Evolutionary conservation across 1,140 invertebrate species (phyloP).

Genomic region (Pseudomyrmex cubaensis): DNA sequence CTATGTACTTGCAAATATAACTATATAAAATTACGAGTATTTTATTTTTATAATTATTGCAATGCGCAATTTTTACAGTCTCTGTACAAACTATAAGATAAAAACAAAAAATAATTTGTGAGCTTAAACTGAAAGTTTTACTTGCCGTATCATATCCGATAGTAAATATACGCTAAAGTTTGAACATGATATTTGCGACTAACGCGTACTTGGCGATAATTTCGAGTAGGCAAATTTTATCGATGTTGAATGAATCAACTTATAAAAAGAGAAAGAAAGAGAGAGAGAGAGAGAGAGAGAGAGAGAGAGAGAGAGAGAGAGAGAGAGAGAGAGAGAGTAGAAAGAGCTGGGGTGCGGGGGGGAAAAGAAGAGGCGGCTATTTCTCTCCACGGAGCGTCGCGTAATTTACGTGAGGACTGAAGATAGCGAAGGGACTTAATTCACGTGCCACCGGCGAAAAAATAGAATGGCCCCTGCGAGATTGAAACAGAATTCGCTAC

Average conservation of each 20-base stretch:
- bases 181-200: constrained; percentile 4
- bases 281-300: too few relatives aligned
- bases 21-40: background rate
- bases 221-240: constrained; percentile 72
- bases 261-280: constrained; percentile 64
- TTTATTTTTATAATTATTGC: background rate
- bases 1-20: too few relatives aligned
- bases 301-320: too few relatives aligned
- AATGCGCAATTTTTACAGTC: background rate
- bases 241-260: constrained; percentile 70
- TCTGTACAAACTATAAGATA: too few relatives aligned
- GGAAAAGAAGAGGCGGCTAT: constrained; percentile 78
- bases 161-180: background rate
- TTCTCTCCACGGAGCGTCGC: constrained; percentile 78
- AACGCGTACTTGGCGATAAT: constrained; percentile 62
- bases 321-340: too few relatives aligned
- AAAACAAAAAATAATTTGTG: background rate
- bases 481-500: constrained; percentile 71
- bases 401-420: constrained; percentile 79
- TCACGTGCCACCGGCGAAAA: constrained; percentile 74
- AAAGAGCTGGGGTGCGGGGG: constrained; percentile 65
- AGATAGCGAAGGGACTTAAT: constrained; percentile 77
- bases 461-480: constrained; percentile 65
- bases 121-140: background rate
- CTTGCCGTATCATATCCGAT: background rate